Evolutionary conservation across 2,113 vertebrate species (phyloP), one percentile per base, ranked within the genome.

Genomic region (Setophaga coronata): DNA sequence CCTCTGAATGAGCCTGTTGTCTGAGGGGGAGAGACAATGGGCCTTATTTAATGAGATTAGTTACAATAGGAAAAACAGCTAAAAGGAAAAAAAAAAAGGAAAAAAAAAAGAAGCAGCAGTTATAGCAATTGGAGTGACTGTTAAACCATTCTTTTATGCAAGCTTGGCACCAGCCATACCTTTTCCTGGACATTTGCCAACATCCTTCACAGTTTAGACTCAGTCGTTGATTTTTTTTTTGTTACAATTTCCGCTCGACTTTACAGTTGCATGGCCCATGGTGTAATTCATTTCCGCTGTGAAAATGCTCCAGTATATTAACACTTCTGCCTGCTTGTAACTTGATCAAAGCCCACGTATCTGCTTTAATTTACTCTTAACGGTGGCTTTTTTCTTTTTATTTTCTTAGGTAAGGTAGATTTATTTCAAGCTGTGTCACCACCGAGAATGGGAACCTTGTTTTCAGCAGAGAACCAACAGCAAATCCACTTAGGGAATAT

Each of bases 161-260:
- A 95, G 79, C 87, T 97, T 98, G 98, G 98, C 98, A 98, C 70
- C 90, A 95, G 40, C 62, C 16, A 26, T 95, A 97, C 97, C 97
- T 98, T 98, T 98, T 98, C 98, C 98, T 97, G 98, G 97, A 96
- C 10, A 15, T 38, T 70, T 86, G 94, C 97, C 98, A 95, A 93
- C 42, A 94, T 96, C 91, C 81, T 94, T 90, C 91, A 82, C 70
- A 80, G 91, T 96, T 91, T 86, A 93, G 92, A 89, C 83, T 81
- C 86, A 91, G 92, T 86, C 66, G 56, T 85, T 95, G 92, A 58
- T 88, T 89, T 95, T 92, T 81, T 82, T 82, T 93, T 96, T 85
- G 67, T 97, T 89, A 93, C 92, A 84, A 96, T 94, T 97, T 97
- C 97, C 89, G 26, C 70, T 81, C 12, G 36, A 86, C 93, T 94